Conservation (phyloP, 2,797 vertebrate genomes). For the Neosalanx taihuensis region DNA sequence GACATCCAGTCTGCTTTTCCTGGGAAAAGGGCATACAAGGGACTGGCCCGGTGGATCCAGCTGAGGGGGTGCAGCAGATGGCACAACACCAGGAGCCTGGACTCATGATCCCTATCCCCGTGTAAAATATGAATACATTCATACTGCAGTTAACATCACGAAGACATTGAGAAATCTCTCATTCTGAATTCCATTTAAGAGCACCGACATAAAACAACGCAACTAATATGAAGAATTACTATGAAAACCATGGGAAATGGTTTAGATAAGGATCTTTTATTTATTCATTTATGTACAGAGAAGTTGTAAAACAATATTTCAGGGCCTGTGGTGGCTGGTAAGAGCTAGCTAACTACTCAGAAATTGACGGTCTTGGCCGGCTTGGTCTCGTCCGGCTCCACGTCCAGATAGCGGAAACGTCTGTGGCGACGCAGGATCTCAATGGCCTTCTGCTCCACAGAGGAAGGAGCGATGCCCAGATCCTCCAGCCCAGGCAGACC, state of each 20-base stretch:
- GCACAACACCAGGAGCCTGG: no score
- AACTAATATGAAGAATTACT: background rate
- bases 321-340: slow-evolving; percentile 20
- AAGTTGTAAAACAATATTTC: slow-evolving; percentile 41
- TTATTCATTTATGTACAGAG: slow-evolving; percentile 74
- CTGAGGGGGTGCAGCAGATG: no score
- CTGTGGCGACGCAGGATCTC: slow-evolving; percentile 92
- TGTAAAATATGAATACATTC: no score
- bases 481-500: slow-evolving; percentile 90
- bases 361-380: slow-evolving; percentile 79
- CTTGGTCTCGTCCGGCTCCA: slow-evolving; percentile 81
- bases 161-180: no score
- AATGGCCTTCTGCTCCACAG: slow-evolving; percentile 87
- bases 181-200: no score
- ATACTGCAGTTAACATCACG: no score
- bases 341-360: slow-evolving; percentile 48
- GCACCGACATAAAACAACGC: background rate
- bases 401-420: slow-evolving; percentile 80
- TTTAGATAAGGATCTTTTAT: slow-evolving; percentile 19
- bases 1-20: no score
- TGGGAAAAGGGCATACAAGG: no score
- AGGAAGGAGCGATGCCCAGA: slow-evolving; percentile 78
- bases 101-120: no score
- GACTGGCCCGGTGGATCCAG: no score
- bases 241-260: background rate